phyloP scores from a whole-genome alignment of 1,140 invertebrate species.

The Drosophila sulfurigaster region DNA sequence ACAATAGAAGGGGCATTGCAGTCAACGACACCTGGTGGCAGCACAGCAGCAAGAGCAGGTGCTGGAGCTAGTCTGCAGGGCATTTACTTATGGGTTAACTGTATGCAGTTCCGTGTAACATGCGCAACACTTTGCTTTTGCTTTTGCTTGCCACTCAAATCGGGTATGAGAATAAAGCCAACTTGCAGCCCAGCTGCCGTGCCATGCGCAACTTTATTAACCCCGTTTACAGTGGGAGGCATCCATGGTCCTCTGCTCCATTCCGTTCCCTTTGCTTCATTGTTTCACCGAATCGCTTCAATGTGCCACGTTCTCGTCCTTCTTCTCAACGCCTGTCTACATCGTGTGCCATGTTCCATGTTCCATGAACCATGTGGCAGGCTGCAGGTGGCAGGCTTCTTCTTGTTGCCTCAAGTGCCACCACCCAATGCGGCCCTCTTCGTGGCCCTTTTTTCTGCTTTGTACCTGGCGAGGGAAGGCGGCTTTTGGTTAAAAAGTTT shows the following conservation, averaged over 20 bases:
- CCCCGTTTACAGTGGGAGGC: constrained; percentile 60
- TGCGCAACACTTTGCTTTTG: constrained; percentile 16
- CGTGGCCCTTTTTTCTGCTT: constrained; percentile 16
- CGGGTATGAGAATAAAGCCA: not conserved
- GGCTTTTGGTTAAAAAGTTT: constrained; percentile 64
- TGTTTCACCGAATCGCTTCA: not conserved
- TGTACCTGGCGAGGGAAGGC: constrained; percentile 36
- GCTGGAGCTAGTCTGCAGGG: not conserved
- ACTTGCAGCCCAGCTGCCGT: constrained; percentile 3
- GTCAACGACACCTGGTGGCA: constrained; percentile 38
- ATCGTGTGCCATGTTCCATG: no score
- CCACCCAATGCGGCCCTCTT: not conserved
- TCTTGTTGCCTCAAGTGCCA: constrained; percentile 13
- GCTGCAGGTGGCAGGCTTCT: constrained; percentile 8
- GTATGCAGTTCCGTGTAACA: constrained; percentile 32
- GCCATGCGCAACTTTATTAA: constrained; percentile 76
- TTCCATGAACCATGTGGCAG: not conserved
- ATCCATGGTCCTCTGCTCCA: constrained; percentile 50
- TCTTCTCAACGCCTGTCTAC: not conserved
- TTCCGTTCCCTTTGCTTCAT: not conserved
- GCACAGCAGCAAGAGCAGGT: constrained; percentile 4
- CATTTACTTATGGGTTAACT: constrained; percentile 15
- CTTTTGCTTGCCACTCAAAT: constrained; percentile 23
- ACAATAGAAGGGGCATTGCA: constrained; percentile 28
- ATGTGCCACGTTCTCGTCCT: not conserved